Base-by-base conservation (phyloP, 1,140 invertebrate species). In the Phymorhynchus buccinoides region DNA sequence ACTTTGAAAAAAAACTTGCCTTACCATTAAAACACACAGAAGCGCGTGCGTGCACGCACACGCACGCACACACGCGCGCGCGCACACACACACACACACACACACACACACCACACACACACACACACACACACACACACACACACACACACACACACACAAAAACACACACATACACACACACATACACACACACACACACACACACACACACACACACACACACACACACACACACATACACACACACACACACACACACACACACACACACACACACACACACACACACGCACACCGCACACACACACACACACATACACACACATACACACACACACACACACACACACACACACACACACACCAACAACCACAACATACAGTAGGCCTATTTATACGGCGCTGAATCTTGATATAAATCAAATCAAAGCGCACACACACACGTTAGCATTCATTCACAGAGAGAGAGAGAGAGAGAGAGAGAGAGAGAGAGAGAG, bases 101-200 rank as follows among this genome's bases (percentile, higher is more conserved):
- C 62, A 66, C 62, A 66, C 62, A 66, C 16, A 18, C 16, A 16
- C 18, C 62, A 66, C 62, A 66, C 1, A 66, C 62, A 66, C 62
- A 66, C 62, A 66, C 62, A 66, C 62, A 66, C 62, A 66, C 62
- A 66, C 62, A 66, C 62, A 66, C 62, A 66, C 62, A 66, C 62
- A 66, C 62, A 66, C 62, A 66, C 62, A 66, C 62, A 66, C 62
- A 6, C 62, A 66, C 62, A 6, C 62, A 66, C 62, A 6, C 62
- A 66, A 0, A 14, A 22, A 66, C 62, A 6, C 62, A 66, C 62
- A 66, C 62, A 66, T n/a, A 66, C 62, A 66, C n/a, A 66, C 62
- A 66, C n/a, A 66, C 1, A 22, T 66, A 30, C 14, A 27, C 14
- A 7, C 0, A 27, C 62, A n/a, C 4, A n/a, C 27, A n/a, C 62